These are phyloP conservation scores for Aspidapion aeneum DNA, from an alignment of 2,888 invertebrate species.

Conservation along the genomic window DNA sequence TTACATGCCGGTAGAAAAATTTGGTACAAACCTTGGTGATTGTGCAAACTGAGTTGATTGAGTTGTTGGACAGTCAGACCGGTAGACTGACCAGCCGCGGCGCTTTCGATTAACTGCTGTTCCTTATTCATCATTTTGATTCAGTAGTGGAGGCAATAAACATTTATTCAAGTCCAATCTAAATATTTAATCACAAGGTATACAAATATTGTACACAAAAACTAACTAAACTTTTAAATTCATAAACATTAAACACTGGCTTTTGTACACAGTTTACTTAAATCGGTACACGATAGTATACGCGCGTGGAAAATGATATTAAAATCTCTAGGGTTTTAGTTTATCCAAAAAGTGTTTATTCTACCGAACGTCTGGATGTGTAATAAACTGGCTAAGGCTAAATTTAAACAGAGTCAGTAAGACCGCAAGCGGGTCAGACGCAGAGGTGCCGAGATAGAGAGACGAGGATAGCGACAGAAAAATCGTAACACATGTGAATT, in stretches of 20 bases:
- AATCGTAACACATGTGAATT: too few relatives aligned
- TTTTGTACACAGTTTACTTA: neutral
- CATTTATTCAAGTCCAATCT: slow-evolving; percentile 43
- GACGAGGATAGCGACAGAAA: neutral
- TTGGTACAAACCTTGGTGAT: slow-evolving; percentile 20
- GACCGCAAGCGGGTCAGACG: neutral
- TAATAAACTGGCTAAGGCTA: neutral
- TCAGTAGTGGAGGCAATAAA: slow-evolving; percentile 39
- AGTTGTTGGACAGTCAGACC: slow-evolving; percentile 45
- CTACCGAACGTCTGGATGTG: neutral
- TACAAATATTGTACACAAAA: neutral
- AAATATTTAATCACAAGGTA: neutral
- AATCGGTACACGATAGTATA: neutral
- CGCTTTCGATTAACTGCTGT: slow-evolving; percentile 45
- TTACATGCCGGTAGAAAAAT: too few relatives aligned
- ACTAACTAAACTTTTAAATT: neutral
- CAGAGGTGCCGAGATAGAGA: neutral
- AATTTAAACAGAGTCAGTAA: neutral
- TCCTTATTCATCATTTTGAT: slow-evolving; percentile 43
- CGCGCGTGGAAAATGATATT: neutral
- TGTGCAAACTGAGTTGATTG: slow-evolving; percentile 47
- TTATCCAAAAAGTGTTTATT: neutral
- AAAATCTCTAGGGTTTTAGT: neutral
- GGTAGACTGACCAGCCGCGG: slow-evolving; percentile 40
- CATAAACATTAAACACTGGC: neutral